Percentiles rank a stretch among this genome's conserved stretches.
phyloP scores from a whole-genome alignment of 2,113 vertebrate genomes.

The Nanorana parkeri region DNA sequence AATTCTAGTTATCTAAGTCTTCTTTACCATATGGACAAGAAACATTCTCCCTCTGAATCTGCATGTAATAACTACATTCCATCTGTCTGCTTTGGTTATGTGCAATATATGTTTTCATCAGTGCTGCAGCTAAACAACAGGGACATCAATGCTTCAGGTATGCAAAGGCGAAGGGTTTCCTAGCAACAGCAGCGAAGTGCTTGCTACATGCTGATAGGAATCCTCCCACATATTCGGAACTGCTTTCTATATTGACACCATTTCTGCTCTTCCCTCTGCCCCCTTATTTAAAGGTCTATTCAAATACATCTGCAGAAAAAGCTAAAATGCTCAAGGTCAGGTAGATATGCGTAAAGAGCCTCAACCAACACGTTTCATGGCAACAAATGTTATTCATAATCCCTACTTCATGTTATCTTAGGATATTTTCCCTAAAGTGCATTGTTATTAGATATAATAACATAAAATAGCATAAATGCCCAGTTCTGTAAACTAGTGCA shows the following conservation, averaged over 20 bases:
- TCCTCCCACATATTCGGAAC: slow-evolving; percentile 45
- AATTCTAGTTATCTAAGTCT: too few species aligned
- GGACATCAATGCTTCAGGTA: slow-evolving; percentile 48
- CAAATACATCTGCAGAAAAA: slow-evolving; percentile 20
- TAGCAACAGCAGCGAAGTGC: slow-evolving; percentile 46
- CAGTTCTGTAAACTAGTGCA: neutral
- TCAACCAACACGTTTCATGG: neutral
- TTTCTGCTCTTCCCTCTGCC: slow-evolving; percentile 18
- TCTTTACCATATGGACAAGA: neutral
- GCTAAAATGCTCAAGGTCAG: slow-evolving; percentile 5
- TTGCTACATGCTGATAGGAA: slow-evolving; percentile 28
- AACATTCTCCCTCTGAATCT: neutral
- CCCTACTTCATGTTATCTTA: slow-evolving; percentile 22
- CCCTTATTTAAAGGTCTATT: slow-evolving; percentile 17
- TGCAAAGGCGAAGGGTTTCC: slow-evolving; percentile 29
- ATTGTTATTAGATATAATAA: neutral
- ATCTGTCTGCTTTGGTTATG: neutral
- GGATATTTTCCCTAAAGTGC: neutral
- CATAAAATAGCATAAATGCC: neutral
- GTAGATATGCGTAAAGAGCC: neutral
- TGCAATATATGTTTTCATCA: slow-evolving; percentile 34
- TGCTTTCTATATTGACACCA: slow-evolving; percentile 35
- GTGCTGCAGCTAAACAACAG: slow-evolving; percentile 27
- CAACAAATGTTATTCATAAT: slow-evolving; percentile 19
- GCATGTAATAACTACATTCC: neutral